These are phyloP conservation scores for Diglossa cyanea DNA, from an alignment of 2,797 vertebrate genomes.

Conservation along the genomic window DNA sequence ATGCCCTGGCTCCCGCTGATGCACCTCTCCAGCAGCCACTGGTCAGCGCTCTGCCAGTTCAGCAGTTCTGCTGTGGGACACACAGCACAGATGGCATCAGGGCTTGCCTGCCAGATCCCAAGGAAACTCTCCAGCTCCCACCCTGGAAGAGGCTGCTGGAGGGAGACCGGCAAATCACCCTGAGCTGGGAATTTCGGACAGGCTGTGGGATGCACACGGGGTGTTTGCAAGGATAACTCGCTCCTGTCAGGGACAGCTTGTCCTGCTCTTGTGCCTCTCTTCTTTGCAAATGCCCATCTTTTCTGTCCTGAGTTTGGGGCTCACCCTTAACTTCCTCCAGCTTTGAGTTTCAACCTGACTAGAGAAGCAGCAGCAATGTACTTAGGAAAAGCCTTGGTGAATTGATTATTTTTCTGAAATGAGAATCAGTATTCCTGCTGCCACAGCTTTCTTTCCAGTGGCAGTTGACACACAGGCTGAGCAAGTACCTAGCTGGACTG, in stretches of 20 bases:
- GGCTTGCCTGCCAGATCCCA: not conserved
- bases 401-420: not conserved
- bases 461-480: accelerated
- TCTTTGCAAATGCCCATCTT: not conserved
- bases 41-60: slow-evolving; percentile 70
- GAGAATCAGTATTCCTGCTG: not conserved
- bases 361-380: not conserved
- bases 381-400: not conserved
- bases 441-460: not conserved
- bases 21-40: slow-evolving; percentile 77
- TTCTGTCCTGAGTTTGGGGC: not conserved
- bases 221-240: not conserved
- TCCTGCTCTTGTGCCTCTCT: not conserved
- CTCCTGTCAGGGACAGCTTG: accelerated
- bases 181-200: not conserved
- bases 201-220: not conserved
- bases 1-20: slow-evolving; percentile 74
- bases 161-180: not conserved
- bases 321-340: not conserved
- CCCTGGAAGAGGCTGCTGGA: not conserved
- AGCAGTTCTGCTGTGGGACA: slow-evolving; percentile 61
- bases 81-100: not conserved
- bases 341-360: not conserved
- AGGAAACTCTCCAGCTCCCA: not conserved
- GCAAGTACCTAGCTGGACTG: not conserved